Evolutionary conservation across 2,113 vertebrate genomes (phyloP), one percentile per base, ranked within the genome.

Genomic region (Antechinus stuartii): DNA sequence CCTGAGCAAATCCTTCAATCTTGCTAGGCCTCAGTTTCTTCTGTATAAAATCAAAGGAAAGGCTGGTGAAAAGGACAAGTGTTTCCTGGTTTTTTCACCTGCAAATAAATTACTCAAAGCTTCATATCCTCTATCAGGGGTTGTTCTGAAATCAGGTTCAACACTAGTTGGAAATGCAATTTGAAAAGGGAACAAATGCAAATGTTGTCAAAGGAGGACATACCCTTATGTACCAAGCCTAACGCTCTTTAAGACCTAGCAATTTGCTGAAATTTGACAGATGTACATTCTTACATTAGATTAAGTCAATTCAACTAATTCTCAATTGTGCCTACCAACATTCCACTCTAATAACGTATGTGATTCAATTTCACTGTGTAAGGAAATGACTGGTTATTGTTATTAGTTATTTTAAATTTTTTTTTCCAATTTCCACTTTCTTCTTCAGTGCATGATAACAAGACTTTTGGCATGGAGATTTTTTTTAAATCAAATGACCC

Each of bases 391-490:
- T n/a, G 14, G 26, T 91, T 76, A 56, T 91, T 56, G 25, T 27
- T 27, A n/a, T 49, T 50, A 6, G 50, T 52, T 52, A 52, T 56
- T 90, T 54, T 52, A 30, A 4, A 10, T 52, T 52, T 76, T 76
- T 76, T 84, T 84, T 35, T 42, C 24, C 24, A 42, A 42, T 76
- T 35, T 76, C 68, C n/a, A 25, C 68, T 76, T 95, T 90, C 94
- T 93, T n/a, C 26, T 50, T 55, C 46, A 92, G 89, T 95, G 53
- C 57, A 94, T 94, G 89, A 95, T 91, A 93, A 92, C 8, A 68
- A 91, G 91, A 93, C 52, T 95, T 97, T 76, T 90, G 42, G 50
- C 94, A 26, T 96, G 89, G 68, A 89, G 19, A 94, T 96, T 42
- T 68, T 49, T 90, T 96, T 93, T 89, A 91, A 42, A 56, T 56